phyloP scores from a whole-genome alignment of 2,797 vertebrate species.

The Pristis pectinata region DNA sequence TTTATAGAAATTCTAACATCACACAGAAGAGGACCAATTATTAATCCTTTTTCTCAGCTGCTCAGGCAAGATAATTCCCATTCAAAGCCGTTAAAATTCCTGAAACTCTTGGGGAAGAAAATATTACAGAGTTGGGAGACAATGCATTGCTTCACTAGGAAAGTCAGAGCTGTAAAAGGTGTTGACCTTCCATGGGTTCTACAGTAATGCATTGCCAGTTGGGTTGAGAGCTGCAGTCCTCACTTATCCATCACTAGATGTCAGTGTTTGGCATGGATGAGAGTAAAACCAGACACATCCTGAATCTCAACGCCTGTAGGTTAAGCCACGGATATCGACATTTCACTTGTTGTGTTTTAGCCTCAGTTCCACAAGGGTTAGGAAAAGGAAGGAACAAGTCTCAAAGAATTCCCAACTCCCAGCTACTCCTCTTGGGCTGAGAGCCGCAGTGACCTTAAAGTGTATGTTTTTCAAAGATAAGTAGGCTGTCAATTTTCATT shows the following conservation, averaged over 20 bases:
- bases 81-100: background rate
- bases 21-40: background rate
- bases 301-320: background rate
- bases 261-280: background rate
- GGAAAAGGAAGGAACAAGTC: background rate
- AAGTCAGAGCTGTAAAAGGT: background rate
- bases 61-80: background rate
- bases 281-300: background rate
- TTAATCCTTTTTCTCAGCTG: background rate
- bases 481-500: background rate
- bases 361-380: background rate
- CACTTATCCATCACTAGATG: background rate
- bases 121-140: background rate
- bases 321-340: background rate
- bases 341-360: background rate
- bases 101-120: background rate
- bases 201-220: background rate
- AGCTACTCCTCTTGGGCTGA: background rate
- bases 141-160: background rate
- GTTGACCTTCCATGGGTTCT: too few species aligned
- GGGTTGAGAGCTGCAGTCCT: background rate
- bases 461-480: background rate
- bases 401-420: background rate
- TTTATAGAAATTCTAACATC: background rate
- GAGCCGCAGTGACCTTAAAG: background rate